Evolutionary conservation across 2,888 invertebrate genomes (phyloP), one percentile per base, ranked within the genome.

Genomic region (Trachelus iudaicus): DNA sequence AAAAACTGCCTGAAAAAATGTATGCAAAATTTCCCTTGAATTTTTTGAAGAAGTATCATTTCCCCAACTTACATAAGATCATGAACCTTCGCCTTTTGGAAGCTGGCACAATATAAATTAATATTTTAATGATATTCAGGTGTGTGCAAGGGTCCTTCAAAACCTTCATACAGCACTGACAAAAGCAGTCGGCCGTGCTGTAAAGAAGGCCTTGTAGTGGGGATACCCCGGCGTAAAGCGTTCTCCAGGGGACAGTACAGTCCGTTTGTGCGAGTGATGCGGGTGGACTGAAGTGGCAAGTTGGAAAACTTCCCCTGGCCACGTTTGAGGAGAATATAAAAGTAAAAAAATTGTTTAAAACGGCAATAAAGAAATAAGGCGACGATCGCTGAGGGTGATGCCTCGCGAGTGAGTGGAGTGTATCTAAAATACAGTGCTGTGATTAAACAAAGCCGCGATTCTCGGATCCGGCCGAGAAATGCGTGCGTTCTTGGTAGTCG

Each of bases 401-500:
- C 78, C 80, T 81, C 79, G 80, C 31, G 78, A 79, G 85, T 82
- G 84, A 81, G 83, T 31, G 82, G n/a, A 75, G 82, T 81, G 84
- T 30, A 74, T 34, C 74, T 56, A 56, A 56, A 56, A 56, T 56
- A 56, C 23, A 56, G 56, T 56, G 56, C 56, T 56, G 56, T 56
- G 56, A 56, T 56, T 56, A 79, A 81, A 77, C 73, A 79, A 83
- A 81, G 86, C 82, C 79, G 75, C 9, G 74, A 34, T 79, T 75
- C 76, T 79, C 80, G 77, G 82, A 79, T 76, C 80, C 82, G 33
- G 34, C 80, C 76, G 78, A 84, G 85, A 87, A 83, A 89, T 88
- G 87, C 88, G 86, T 84, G 77, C 89, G 83, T 84, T 84, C 83
- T 86, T 83, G 85, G 83, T 87, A 83, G 86, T 89, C 84, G 86